These are phyloP conservation scores for Acanthiza pusilla DNA, from an alignment of 2,797 vertebrate species.

Conservation along the genomic window DNA sequence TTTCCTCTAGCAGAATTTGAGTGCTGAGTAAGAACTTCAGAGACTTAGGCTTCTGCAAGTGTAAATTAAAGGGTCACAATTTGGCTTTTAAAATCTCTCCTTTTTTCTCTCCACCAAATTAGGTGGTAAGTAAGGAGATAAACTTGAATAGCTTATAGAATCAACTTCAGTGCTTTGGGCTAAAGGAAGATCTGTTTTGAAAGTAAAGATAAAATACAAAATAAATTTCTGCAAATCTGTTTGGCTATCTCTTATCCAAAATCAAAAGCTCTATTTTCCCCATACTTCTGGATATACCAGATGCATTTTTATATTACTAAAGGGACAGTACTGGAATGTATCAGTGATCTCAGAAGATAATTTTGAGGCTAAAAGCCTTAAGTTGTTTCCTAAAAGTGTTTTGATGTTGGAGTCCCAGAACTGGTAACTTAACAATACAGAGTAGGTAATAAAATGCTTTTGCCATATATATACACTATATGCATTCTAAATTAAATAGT, in stretches of 20 bases:
- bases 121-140: not conserved
- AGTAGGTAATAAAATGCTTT: not conserved
- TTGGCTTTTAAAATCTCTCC: not conserved
- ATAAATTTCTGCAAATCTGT: not conserved
- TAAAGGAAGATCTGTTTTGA: not conserved
- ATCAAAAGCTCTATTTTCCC: not conserved
- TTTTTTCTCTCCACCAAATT: not conserved
- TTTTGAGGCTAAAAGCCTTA: not conserved
- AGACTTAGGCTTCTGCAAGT: not conserved
- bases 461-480: not conserved
- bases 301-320: not conserved
- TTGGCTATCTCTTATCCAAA: not conserved
- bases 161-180: not conserved
- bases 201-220: not conserved
- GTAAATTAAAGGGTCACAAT: not conserved
- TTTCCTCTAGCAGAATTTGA: not conserved
- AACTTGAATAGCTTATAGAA: not conserved
- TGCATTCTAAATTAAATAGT: not conserved
- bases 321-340: not conserved
- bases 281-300: not conserved
- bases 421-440: not conserved
- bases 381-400: not conserved
- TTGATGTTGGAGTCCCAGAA: not conserved
- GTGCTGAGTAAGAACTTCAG: not conserved
- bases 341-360: not conserved